These are phyloP conservation scores for Holothuria scabra DNA, from an alignment of 53 echinoderm and acorn worm species.

Conservation along the genomic window DNA sequence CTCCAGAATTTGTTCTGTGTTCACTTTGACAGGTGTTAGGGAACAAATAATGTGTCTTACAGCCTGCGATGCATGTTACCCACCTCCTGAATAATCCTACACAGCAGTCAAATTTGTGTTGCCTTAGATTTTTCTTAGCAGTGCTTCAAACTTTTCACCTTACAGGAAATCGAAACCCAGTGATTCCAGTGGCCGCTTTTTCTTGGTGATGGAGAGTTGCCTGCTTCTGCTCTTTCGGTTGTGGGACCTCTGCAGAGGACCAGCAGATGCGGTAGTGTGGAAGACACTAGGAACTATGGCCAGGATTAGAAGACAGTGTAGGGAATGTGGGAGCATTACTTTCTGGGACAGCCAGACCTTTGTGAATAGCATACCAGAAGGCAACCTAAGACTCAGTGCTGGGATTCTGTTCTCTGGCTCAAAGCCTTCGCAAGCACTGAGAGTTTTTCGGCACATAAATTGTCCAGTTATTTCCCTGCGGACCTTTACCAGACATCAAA, in stretches of 20 bases:
- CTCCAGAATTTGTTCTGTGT: too few relatives aligned
- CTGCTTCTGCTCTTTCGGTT: not conserved
- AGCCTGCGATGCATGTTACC: too few relatives aligned
- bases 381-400: conserved; percentile 62
- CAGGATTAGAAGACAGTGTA: conserved; percentile 29
- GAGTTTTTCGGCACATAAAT: conserved; percentile 51
- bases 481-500: conserved; percentile 56
- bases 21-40: too few relatives aligned
- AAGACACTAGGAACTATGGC: not conserved
- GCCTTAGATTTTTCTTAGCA: too few relatives aligned
- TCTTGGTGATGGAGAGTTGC: conserved; percentile 25
- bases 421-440: conserved; percentile 54
- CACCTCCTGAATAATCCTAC: too few relatives aligned
- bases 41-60: too few relatives aligned
- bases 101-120: too few relatives aligned
- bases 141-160: too few relatives aligned
- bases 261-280: not conserved
- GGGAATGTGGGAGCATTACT: not conserved
- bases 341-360: conserved; percentile 53
- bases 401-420: conserved; percentile 64
- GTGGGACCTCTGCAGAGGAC: not conserved
- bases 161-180: too few relatives aligned
- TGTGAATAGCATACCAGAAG: conserved; percentile 36
- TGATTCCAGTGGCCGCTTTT: not conserved
- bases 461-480: conserved; percentile 4